Percentiles rank a stretch among this genome's conserved stretches.
These are phyloP conservation scores for Tetramorium alpestre DNA, from an alignment of 1,140 invertebrate species.

Conservation along the genomic window DNA sequence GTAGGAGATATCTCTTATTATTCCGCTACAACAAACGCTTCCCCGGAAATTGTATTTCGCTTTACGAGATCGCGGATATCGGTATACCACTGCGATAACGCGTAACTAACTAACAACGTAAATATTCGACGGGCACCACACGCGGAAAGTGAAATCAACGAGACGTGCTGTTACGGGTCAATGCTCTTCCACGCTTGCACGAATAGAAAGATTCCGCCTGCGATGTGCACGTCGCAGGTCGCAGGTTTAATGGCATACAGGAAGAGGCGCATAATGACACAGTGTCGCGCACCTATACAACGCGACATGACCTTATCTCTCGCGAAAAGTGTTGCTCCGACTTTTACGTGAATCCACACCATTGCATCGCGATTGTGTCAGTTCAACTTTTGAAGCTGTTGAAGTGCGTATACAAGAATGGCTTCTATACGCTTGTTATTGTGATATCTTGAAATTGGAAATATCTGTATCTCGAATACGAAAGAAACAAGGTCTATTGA, in stretches of 20 bases:
- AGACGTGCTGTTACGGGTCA: constrained; percentile 19
- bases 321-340: constrained; percentile 6
- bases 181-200: constrained; percentile 1
- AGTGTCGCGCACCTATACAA: constrained; percentile 5
- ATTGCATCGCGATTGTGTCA: neutral
- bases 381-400: neutral
- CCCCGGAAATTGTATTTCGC: neutral
- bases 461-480: neutral
- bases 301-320: constrained; percentile 38
- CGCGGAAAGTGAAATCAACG: constrained; percentile 54
- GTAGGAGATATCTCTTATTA: neutral
- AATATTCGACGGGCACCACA: constrained; percentile 3
- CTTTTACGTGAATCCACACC: neutral
- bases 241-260: constrained; percentile 1
- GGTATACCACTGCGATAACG: neutral
- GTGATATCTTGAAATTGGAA: neutral
- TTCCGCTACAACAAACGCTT: neutral
- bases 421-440: neutral
- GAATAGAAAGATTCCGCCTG: neutral
- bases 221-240: neutral
- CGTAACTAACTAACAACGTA: neutral
- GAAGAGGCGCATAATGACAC: constrained; percentile 26
- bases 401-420: neutral
- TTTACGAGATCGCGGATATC: constrained; percentile 29
- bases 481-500: neutral